A percentile compares a stretch with the other conserved stretches of the same genome.
These are phyloP conservation scores for Atta colombica DNA, from an alignment of 1,140 invertebrate genomes.

Conservation along the genomic window DNA sequence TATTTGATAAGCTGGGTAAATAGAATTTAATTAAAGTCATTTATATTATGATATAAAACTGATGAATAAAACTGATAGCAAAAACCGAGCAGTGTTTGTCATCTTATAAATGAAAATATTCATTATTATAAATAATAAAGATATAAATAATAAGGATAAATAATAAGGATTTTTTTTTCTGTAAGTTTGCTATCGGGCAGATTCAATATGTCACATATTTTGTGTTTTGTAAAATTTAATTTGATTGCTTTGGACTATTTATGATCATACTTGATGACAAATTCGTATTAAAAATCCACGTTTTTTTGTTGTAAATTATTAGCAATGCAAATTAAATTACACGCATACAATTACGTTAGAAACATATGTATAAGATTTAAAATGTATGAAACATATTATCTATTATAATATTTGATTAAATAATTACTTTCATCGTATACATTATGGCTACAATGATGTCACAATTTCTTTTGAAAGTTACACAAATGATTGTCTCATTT, in stretches of 20 bases:
- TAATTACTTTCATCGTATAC: neutral
- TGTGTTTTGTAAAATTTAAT: neutral
- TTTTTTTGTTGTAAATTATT: neutral
- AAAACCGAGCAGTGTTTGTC: neutral
- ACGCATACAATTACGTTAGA: neutral
- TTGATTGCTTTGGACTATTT: neutral
- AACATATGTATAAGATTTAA: neutral
- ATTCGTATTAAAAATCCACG: neutral
- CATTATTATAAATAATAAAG: neutral
- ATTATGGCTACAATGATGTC: neutral
- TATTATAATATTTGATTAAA: constrained; percentile 1
- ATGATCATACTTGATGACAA: neutral
- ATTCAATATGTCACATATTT: too few species aligned
- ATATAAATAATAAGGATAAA: too few species aligned
- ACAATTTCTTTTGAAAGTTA: constrained; percentile 19
- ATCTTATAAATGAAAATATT: neutral
- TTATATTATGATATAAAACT: neutral
- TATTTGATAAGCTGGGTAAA: neutral
- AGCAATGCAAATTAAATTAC: neutral
- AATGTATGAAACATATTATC: neutral
- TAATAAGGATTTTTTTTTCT: neutral
- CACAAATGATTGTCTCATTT: neutral
- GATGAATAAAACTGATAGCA: neutral
- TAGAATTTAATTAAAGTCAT: neutral
- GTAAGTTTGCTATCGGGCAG: neutral